Evolutionary conservation across 2,113 vertebrate species (phyloP).

Genomic region (Synchiropus splendidus): DNA sequence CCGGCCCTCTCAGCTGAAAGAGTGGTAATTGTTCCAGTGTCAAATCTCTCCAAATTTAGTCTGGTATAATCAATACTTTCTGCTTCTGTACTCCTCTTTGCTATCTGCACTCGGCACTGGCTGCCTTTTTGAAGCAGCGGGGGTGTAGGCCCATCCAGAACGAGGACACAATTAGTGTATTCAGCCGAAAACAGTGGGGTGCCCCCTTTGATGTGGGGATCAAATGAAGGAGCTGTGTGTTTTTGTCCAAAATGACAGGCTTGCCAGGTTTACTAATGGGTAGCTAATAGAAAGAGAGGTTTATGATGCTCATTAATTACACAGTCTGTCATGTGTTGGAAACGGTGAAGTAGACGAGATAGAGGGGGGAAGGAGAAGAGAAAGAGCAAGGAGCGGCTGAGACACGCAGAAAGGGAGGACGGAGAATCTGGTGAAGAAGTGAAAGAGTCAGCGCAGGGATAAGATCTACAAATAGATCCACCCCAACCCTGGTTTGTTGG

Average conservation of each 20-base stretch:
- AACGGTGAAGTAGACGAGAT: conserved; percentile 52
- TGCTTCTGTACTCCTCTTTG: conserved; percentile 55
- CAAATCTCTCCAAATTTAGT: conserved; percentile 42
- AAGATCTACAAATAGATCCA: conserved; percentile 32
- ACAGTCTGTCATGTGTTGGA: conserved; percentile 81
- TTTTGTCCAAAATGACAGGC: conserved; percentile 94
- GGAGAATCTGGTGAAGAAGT: conserved; percentile 4
- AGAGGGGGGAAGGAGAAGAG: conserved; percentile 20
- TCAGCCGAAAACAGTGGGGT: conserved; percentile 88
- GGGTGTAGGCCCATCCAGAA: conserved; percentile 70
- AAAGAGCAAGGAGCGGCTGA: conserved; percentile 15
- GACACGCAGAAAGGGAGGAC: conserved; percentile 28
- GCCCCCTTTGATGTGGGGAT: conserved; percentile 92
- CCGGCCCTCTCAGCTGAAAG: too few relatives aligned
- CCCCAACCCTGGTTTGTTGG: conserved; percentile 32
- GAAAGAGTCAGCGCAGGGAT: conserved; percentile 29
- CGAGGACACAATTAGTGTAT: conserved; percentile 89
- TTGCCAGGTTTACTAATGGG: conserved; percentile 91
- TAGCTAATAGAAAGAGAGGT: conserved; percentile 91
- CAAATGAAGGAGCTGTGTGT: conserved; percentile 88
- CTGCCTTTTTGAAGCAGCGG: conserved; percentile 67
- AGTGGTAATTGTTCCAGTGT: conserved; percentile 27
- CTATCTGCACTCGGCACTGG: conserved; percentile 57
- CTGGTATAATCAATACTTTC: conserved; percentile 58
- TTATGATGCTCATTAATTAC: conserved; percentile 97